Evolutionary conservation across 2,888 invertebrate genomes (phyloP).

Genomic region (Ectropis crepuscularia): DNA sequence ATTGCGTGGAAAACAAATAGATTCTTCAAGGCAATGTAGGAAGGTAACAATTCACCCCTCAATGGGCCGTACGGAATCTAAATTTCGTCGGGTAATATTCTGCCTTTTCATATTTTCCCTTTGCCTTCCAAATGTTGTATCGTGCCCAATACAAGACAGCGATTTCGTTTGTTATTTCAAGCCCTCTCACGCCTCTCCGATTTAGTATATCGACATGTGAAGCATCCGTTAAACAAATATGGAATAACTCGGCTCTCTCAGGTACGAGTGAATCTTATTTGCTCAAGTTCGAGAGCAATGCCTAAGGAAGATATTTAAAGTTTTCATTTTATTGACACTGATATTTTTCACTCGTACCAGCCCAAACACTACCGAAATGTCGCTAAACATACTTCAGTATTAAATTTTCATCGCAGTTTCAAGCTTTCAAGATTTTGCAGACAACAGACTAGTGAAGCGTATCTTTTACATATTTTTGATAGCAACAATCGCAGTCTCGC

Average conservation of each 20-base stretch:
- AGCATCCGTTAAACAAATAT: slow-evolving; percentile 73
- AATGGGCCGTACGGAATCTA: slow-evolving; percentile 80
- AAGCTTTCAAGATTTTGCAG: slow-evolving; percentile 43
- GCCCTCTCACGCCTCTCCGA: slow-evolving; percentile 72
- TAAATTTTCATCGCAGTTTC: slow-evolving; percentile 8
- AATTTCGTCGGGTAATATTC: slow-evolving; percentile 83
- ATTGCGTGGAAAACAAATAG: slow-evolving; percentile 73
- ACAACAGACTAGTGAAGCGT: slow-evolving; percentile 47
- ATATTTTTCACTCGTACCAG: slow-evolving; percentile 37
- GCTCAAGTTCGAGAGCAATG: slow-evolving; percentile 36
- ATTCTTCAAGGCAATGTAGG: slow-evolving; percentile 78
- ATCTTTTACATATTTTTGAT: slow-evolving; percentile 56
- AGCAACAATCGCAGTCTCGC: slow-evolving; percentile 52
- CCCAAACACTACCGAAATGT: slow-evolving; percentile 30
- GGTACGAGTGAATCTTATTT: slow-evolving; percentile 47
- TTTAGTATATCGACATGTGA: slow-evolving; percentile 75
- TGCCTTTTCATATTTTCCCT: slow-evolving; percentile 81
- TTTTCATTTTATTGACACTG: slow-evolving; percentile 34
- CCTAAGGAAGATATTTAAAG: slow-evolving; percentile 34
- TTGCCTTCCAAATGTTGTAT: slow-evolving; percentile 77
- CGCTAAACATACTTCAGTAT: slow-evolving; percentile 16
- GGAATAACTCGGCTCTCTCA: slow-evolving; percentile 56
- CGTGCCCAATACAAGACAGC: slow-evolving; percentile 75
- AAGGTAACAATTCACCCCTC: slow-evolving; percentile 82
- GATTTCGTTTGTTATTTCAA: slow-evolving; percentile 82